Base-by-base conservation (phyloP, 23 tunicate species). In the Ciona savignyi region DNA sequence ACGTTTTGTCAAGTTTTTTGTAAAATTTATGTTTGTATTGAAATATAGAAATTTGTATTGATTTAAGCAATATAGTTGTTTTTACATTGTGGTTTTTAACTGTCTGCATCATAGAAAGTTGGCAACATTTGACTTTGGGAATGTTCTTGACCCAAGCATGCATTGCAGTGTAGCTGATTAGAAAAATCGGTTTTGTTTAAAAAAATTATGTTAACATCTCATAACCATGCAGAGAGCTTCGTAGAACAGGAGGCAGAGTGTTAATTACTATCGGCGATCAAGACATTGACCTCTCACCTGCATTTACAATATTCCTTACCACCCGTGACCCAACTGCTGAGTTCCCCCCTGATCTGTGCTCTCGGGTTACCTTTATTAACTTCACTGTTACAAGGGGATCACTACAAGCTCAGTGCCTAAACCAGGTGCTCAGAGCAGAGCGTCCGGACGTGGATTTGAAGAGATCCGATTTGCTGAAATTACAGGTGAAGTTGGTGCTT, bases 241-340 rank as follows among this genome's bases (percentile, higher is more conserved):
- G 99, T 0, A 85, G 94, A 22, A 86, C 99, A 4, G 99, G 99
- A 15, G 99, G 95, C 1, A 71, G 95, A 48, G 90, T 83, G 9
- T 76, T 94, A 29, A 86, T 94, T 73, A 94, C 99, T 0, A 87
- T 94, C 35, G 99, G 99, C 4, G 99, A 94, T 60, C 99, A 94
- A 68, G 99, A 94, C 80, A 94, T 94, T 32, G 99, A 94, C 83
- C 82, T 94, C 9, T 94, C 99, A 27, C 99, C 99, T 26, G 89
- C 90, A 3, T 94, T 94, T 86, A 94, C 89, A 60, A 94, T 94
- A 34, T 94, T 94, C 80, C 4, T 76, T 6, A 83, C 99, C 32
- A 87, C 99, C 22, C 89, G 99, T 33, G 99, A 94, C 49, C 95
- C 99, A 23, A 83, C 99, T 19, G 89, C 89, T 0, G 90, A 87